Evolutionary conservation across 2,113 vertebrate genomes (phyloP), one percentile per base, ranked within the genome.

Genomic region (Halcyon malimbica): DNA sequence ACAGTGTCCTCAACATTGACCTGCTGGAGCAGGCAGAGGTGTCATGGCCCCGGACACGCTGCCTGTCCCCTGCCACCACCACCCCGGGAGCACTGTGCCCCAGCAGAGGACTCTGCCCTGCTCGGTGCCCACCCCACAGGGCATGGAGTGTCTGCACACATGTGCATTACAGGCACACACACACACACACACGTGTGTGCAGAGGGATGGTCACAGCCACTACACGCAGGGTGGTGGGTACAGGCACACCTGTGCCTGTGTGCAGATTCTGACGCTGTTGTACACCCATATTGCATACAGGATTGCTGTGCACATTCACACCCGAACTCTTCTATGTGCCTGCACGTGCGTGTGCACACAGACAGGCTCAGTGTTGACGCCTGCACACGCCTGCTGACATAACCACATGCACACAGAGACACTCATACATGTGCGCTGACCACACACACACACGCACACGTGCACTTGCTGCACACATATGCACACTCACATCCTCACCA

Each of bases 1-100:
- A 98, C 96, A 97, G 98, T 98, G 98, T 99, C 99, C 92, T 99
- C 99, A 99, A 99, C 99, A 99, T 99, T 99, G 99, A 99, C 99
- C 99, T 99, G 96, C 91, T 2, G 25, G 81, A 88, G 87, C 21
- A 5, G 50, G 44, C 65, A 63, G 11, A 0, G 1, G 8, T 1
- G 56, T 93, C 86, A 90, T 9, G 5, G 76, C 16, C 17, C 16
- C 0, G 1, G 37, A 37, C 56, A 13, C 48, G 44, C 53, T 6
- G 3, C 9, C 65, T 16, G 9, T 26, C 56, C 6, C 39, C 46
- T 41, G 35, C 44, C 33, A 53, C 54, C 16, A 2, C 24, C 39
- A 5, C 20, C 4, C 33, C 12, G 28, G 33, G 18, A 65, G 28
- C 29, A 35, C n/a, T 6, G 1, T 0, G 0, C 10, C 70, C 20